Conservation (phyloP, 2,888 invertebrate genomes). For the Hemistola chrysoprasaria region DNA sequence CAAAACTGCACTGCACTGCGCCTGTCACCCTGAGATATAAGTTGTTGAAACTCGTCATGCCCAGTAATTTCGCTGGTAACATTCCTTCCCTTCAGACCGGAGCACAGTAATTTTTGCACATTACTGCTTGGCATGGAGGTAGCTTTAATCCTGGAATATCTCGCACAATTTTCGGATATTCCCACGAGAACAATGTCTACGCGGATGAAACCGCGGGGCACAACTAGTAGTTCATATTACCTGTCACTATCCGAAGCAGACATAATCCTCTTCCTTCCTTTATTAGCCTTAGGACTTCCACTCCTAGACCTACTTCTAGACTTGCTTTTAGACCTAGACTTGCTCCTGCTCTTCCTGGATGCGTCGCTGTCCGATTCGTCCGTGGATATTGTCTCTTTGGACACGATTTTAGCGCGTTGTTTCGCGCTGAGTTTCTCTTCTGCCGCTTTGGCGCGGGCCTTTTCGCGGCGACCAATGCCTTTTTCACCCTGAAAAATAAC, state of each 20-base stretch:
- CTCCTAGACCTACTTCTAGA: constrained; percentile 55
- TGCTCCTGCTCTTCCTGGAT: constrained; percentile 58
- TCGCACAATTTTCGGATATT: too few relatives aligned
- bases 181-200: too few relatives aligned
- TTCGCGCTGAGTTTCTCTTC: constrained; percentile 90
- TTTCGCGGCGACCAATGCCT: constrained; percentile 68
- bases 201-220: too few relatives aligned
- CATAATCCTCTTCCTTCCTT: constrained; percentile 81
- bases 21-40: too few relatives aligned
- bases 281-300: constrained; percentile 67
- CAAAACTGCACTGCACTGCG: too few relatives aligned
- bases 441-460: constrained; percentile 57
- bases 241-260: constrained; percentile 84
- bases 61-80: too few relatives aligned
- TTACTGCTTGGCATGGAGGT: too few relatives aligned
- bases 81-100: too few relatives aligned
- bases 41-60: too few relatives aligned
- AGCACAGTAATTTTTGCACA: too few relatives aligned
- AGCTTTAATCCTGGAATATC: too few relatives aligned
- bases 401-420: constrained; percentile 93
- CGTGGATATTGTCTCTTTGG: constrained; percentile 97
- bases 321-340: constrained; percentile 31
- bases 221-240: too few relatives aligned
- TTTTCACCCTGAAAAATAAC: constrained; percentile 52
- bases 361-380: constrained; percentile 89